phyloP scores from a whole-genome alignment of 30 jellyfish, hydroid and myxozoan genomes.

The Clytia hemisphaerica region DNA sequence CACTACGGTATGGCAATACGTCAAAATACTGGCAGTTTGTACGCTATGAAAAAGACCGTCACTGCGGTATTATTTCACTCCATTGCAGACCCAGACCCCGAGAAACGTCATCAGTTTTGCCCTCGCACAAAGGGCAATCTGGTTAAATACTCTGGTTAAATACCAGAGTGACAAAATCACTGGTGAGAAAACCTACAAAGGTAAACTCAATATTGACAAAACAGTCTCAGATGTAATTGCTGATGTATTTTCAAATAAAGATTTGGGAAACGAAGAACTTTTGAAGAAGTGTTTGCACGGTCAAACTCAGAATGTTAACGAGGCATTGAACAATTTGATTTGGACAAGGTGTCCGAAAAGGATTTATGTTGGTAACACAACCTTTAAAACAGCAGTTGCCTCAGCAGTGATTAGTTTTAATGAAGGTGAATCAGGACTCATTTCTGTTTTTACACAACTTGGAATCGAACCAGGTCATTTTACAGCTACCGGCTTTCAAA shows the following conservation, averaged over 20 bases:
- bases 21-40: constrained; percentile 34
- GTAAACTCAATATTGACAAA: constrained; percentile 7
- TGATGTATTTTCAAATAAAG: constrained; percentile 42
- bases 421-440: constrained; percentile 30
- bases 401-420: constrained; percentile 20
- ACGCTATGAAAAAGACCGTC: constrained; percentile 38
- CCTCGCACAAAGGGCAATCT: no score
- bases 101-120: constrained; percentile 30
- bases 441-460: constrained; percentile 8
- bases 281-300: constrained; percentile 38
- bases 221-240: constrained; percentile 27
- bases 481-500: background rate
- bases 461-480: constrained; percentile 12
- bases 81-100: constrained; percentile 14
- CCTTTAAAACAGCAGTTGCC: constrained; percentile 24
- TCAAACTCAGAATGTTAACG: constrained; percentile 38
- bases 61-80: constrained; percentile 36
- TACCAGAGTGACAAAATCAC: constrained; percentile 43
- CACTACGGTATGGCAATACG: constrained; percentile 46
- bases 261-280: constrained; percentile 29
- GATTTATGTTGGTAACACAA: constrained; percentile 19
- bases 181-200: constrained; percentile 30
- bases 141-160: constrained; percentile 35
- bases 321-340: constrained; percentile 25
- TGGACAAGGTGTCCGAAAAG: constrained; percentile 47